phyloP scores from a whole-genome alignment of 2,113 vertebrate genomes.

The Alethe castanea region DNA sequence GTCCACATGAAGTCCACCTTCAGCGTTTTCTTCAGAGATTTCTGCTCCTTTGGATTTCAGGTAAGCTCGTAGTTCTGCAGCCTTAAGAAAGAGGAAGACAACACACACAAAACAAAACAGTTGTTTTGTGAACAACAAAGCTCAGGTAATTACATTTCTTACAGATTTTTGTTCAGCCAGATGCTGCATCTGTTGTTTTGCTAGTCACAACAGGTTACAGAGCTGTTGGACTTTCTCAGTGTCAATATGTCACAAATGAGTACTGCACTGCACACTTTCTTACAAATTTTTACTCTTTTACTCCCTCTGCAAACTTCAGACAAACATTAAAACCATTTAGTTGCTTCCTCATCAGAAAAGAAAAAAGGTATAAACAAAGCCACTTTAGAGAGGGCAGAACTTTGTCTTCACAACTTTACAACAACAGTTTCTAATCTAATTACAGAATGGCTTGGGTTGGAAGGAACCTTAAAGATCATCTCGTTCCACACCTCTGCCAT shows the following conservation, averaged over 20 bases:
- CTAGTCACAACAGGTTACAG: not conserved
- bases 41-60: constrained; percentile 94
- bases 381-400: not conserved
- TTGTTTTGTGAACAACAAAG: not conserved
- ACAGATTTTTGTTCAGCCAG: not conserved
- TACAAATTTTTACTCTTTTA: not conserved
- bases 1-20: constrained; percentile 92
- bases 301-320: not conserved
- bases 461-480: not conserved
- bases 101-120: not conserved
- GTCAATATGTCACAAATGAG: fast-evolving
- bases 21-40: constrained; percentile 94
- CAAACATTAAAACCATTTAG: not conserved
- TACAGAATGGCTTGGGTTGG: not conserved
- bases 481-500: not conserved
- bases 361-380: not conserved
- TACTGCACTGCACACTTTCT: not conserved
- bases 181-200: not conserved
- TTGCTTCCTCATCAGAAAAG: not conserved
- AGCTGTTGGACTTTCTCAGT: not conserved
- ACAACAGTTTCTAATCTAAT: not conserved
- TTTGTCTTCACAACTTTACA: not conserved
- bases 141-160: not conserved
- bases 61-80: constrained; percentile 91
- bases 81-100: constrained; percentile 65